These are phyloP conservation scores for Stigmatopora argus DNA, from an alignment of 2,113 vertebrate species.

Conservation along the genomic window DNA sequence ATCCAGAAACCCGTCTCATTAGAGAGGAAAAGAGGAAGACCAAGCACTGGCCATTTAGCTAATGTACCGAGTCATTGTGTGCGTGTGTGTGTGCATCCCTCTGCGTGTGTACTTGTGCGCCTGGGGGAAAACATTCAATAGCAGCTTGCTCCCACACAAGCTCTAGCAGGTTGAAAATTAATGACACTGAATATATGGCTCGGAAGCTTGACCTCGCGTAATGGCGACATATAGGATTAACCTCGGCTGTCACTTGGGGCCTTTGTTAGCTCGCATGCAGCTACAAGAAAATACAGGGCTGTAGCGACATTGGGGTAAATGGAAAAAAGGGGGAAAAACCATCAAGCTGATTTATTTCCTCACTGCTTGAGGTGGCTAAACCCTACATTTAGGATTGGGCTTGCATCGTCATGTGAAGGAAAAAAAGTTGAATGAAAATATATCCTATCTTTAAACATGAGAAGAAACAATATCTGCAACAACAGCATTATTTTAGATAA, in stretches of 20 bases:
- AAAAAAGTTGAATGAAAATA: slow-evolving; percentile 48
- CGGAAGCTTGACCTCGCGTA: slow-evolving; percentile 75
- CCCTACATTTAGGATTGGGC: slow-evolving; percentile 66
- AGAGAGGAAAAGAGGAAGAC: slow-evolving; percentile 67
- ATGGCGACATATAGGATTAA: slow-evolving; percentile 79
- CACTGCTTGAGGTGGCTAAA: slow-evolving; percentile 58
- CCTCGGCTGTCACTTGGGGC: slow-evolving; percentile 72
- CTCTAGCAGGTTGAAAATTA: slow-evolving; percentile 86
- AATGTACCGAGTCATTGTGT: slow-evolving; percentile 92
- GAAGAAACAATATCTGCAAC: slow-evolving; percentile 11
- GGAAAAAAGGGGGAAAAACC: slow-evolving; percentile 11
- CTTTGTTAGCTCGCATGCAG: slow-evolving; percentile 65
- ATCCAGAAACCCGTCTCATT: slow-evolving; percentile 96
- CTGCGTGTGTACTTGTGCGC: slow-evolving; percentile 14
- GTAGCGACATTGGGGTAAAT: slow-evolving; percentile 43
- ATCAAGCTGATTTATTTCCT: slow-evolving; percentile 62
- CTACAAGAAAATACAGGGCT: slow-evolving; percentile 55
- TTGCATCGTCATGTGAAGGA: slow-evolving; percentile 30
- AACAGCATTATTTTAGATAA: not conserved
- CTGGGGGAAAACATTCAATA: slow-evolving; percentile 31
- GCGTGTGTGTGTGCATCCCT: slow-evolving; percentile 30
- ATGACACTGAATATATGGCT: slow-evolving; percentile 77
- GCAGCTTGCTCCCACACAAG: slow-evolving; percentile 66
- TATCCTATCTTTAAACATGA: slow-evolving; percentile 35
- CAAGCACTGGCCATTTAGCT: slow-evolving; percentile 80